Percentiles rank a stretch among this genome's conserved stretches.
Evolutionary conservation across 2,888 invertebrate genomes (phyloP).

Genomic region (Cybosia mesomella): DNA sequence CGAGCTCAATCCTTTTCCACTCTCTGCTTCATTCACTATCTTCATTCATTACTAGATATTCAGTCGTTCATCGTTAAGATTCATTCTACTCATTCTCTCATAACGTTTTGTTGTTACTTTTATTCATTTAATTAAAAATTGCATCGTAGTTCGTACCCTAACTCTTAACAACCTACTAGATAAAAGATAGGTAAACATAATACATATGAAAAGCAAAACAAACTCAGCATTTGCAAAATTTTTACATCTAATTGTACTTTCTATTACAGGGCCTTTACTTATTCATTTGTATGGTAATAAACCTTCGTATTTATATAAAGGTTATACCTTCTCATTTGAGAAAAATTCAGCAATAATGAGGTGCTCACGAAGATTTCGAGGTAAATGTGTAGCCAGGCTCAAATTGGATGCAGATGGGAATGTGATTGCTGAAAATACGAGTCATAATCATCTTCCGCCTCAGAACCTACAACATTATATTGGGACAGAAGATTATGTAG

Average conservation of each 20-base stretch:
- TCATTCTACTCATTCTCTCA: too few relatives aligned
- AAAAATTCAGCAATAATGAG: slow-evolving; percentile 22
- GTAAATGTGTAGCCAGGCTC: slow-evolving; percentile 39
- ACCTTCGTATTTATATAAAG: slow-evolving; percentile 26
- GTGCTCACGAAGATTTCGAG: slow-evolving; percentile 30
- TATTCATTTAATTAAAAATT: too few relatives aligned
- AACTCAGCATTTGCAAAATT: background rate
- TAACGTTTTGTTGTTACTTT: too few relatives aligned
- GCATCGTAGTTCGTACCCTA: too few relatives aligned
- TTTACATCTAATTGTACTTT: background rate
- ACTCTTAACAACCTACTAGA: too few relatives aligned
- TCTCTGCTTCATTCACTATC: too few relatives aligned
- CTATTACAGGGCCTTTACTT: slow-evolving; percentile 1
- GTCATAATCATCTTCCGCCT: slow-evolving; percentile 48
- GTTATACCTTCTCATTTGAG: slow-evolving; percentile 33
- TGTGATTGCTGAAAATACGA: slow-evolving; percentile 38
- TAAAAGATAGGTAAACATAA: too few relatives aligned
- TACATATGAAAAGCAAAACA: too few relatives aligned
- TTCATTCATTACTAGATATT: too few relatives aligned
- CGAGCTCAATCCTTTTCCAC: too few relatives aligned
- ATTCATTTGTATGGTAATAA: slow-evolving; percentile 21
- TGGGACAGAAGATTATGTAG: background rate
- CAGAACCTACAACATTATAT: background rate
- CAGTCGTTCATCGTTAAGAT: too few relatives aligned
- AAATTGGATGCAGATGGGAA: slow-evolving; percentile 35